Evolutionary conservation across 2,888 invertebrate genomes (phyloP), one percentile per base, ranked within the genome.

Genomic region (Ornithoptera alexandrae): DNA sequence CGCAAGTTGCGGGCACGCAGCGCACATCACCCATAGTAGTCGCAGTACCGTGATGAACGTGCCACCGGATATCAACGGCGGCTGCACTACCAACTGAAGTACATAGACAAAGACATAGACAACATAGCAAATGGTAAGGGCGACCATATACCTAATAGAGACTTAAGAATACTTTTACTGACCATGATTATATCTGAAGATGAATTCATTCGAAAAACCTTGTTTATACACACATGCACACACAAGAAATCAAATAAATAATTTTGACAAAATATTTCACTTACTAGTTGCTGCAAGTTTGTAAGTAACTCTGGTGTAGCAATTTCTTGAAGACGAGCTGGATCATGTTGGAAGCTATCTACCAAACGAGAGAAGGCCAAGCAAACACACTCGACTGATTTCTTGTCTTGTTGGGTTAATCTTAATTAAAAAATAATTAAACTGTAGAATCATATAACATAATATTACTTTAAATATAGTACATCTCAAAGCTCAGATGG

Each of bases 321-420:
- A 73, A 99, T 98, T 91, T 99, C 98, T 84, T 97, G 97, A 72
- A 99, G 92, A 74, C 97, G 95, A 36, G 96, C 94, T 22, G 98
- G 96, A 84, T 99, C 98, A 78, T 96, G 95, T 84, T 98, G 98
- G 88, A 98, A 98, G 85, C 98, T 98, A 83, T 99, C 99, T 62
- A 99, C 98, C 61, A 99, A 94, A 7, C 99, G 95, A 70, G 98
- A 98, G 93, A 99, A 99, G 30, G 99, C 98, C 75, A 98, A 94
- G 81, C 99, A 99, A 18, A 99, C 98, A 83, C 97, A 98, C 84
- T 99, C 99, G 59, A 99, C 98, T 71, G 98, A 98, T 84, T 99
- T 99, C 88, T 99, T 99, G 89, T 99, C 99, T 91, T 98, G 96
- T 84, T 96, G 96, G 1, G 96, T 95, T 65, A 97, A 87, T 81